These are phyloP conservation scores for Taenaris catops DNA, from an alignment of 2,888 invertebrate species.

Conservation along the genomic window DNA sequence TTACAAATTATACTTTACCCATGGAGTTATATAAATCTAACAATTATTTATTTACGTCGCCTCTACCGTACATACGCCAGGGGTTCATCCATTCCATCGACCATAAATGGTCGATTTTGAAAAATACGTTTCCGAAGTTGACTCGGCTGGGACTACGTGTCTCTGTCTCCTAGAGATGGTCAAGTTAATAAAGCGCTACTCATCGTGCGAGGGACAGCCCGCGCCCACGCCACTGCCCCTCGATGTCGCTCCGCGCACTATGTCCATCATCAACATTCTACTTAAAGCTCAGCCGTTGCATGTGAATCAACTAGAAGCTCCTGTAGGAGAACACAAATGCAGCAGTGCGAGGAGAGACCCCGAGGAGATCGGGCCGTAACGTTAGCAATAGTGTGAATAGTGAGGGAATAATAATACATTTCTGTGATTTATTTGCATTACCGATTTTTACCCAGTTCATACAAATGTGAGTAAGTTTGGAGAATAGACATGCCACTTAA, in stretches of 20 bases:
- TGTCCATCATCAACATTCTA: slow-evolving; percentile 19
- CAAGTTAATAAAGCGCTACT: too few relatives aligned
- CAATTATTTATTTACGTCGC: too few relatives aligned
- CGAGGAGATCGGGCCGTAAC: slow-evolving; percentile 55
- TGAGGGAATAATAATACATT: slow-evolving; percentile 50
- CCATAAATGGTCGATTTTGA: too few relatives aligned
- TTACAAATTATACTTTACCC: too few relatives aligned
- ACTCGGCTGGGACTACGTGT: too few relatives aligned
- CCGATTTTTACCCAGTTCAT: slow-evolving; percentile 65
- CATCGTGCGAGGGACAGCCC: slow-evolving; percentile 61
- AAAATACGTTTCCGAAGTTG: too few relatives aligned
- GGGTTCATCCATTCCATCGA: too few relatives aligned
- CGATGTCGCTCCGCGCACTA: slow-evolving; percentile 50
- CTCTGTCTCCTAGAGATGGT: too few relatives aligned
- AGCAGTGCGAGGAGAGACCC: slow-evolving; percentile 55
- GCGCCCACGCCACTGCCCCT: slow-evolving; percentile 34
- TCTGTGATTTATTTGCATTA: slow-evolving; percentile 62
- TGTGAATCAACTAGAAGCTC: slow-evolving; percentile 33
- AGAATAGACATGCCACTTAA: slow-evolving; percentile 68
- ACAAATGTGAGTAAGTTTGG: slow-evolving; percentile 60
- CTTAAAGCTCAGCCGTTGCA: slow-evolving; percentile 25
- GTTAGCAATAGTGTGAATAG: slow-evolving; percentile 65
- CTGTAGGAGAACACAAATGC: slow-evolving; percentile 32
- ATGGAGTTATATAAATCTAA: too few relatives aligned
- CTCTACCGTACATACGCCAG: too few relatives aligned